Base-by-base conservation (phyloP, 1,140 invertebrate species). In the Drosophila athabasca region DNA sequence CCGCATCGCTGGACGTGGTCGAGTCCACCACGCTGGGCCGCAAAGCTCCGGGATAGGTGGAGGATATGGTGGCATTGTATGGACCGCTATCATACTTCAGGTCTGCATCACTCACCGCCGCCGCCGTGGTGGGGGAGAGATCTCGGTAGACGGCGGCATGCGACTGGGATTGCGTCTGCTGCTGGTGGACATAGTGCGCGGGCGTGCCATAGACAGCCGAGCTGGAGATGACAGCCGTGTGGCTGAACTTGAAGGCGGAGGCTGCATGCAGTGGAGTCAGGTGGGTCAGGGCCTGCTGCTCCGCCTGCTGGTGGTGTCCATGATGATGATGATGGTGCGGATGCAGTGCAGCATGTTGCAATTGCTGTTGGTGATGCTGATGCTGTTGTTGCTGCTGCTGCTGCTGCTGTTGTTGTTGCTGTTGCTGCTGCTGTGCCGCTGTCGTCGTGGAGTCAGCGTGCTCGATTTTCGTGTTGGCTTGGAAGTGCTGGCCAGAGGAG, bases 81-180 rank as follows among this genome's bases (percentile, higher is more conserved):
- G 90, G 90, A 51, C 88, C 77, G 55, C 70, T 91, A 7, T 91
- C 90, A 52, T 91, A 91, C 70, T 91, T 91, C 1, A 91, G 59
- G 24, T 90, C 90, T 13, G 71, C 31, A 4, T 91, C 87, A 6
- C 54, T 58, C 22, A 54, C 73, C 6, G 15, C 43, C 6, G 45
- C 58, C 13, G 54, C 74, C 19, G 62, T 57, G 24, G 53, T 65
- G 24, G 82, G 79, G 5, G 82, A 87, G 11, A 87, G 64, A 1
- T 88, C 82, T 0, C 82, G 78, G 50, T 87, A 87, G 31, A 88
- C 65, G 19, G 61, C 35, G 39, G 57, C 57, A 54, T 81, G 78
- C 5, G 73, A 50, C 22, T 88, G 84, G 1, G 74, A 51, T 35
- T 79, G 64, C 17, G 70, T 24, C 48, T 90, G 87, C 57, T 90